These are phyloP conservation scores for Gisinianus flammeolus DNA, from an alignment of 2,888 invertebrate genomes.

Conservation along the genomic window DNA sequence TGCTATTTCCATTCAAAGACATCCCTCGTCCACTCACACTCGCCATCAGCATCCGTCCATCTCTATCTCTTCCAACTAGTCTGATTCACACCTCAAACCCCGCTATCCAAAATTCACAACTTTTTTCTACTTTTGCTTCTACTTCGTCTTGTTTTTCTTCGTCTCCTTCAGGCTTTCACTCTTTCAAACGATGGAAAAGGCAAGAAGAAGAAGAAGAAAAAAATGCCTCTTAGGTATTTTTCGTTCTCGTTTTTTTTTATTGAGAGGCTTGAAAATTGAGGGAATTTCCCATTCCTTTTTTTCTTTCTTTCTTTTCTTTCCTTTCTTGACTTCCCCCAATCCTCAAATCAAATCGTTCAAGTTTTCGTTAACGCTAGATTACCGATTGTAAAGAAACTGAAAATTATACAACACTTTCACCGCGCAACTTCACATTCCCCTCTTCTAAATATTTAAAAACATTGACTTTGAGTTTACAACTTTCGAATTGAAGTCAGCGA, in stretches of 20 bases:
- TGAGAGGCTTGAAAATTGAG: too few species aligned
- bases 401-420: slow-evolving; percentile 18
- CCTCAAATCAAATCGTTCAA: neutral
- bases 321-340: too few species aligned
- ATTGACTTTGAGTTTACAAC: slow-evolving; percentile 13
- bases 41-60: slow-evolving; percentile 15
- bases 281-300: too few species aligned
- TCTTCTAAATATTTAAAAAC: slow-evolving; percentile 21
- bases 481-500: neutral
- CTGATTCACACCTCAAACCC: slow-evolving; percentile 34
- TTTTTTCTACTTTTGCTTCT: neutral
- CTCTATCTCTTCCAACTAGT: neutral
- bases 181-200: too few species aligned
- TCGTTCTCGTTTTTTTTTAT: too few species aligned
- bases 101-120: neutral
- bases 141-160: too few species aligned
- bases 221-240: too few species aligned
- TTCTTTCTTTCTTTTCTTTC: too few species aligned
- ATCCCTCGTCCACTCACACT: slow-evolving; percentile 23
- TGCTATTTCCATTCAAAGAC: slow-evolving; percentile 34
- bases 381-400: slow-evolving; percentile 20
- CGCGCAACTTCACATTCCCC: slow-evolving; percentile 8
- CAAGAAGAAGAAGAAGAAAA: too few species aligned
- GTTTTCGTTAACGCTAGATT: slow-evolving; percentile 13
- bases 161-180: too few species aligned